These are phyloP conservation scores for Embiotoca jacksoni DNA, from an alignment of 2,113 vertebrate genomes.

Conservation along the genomic window DNA sequence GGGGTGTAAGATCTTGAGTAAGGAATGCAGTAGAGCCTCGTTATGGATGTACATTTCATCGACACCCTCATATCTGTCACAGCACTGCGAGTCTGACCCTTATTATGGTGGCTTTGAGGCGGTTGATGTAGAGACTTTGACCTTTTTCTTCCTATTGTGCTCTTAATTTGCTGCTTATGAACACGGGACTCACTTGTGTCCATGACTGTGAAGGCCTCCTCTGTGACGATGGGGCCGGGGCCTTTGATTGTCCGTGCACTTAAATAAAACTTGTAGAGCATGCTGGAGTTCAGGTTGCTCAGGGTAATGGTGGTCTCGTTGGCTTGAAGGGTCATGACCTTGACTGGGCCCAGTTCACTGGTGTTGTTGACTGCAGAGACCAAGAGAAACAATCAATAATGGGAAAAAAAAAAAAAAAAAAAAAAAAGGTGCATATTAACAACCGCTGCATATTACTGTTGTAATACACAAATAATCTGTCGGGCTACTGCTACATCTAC, in stretches of 20 bases:
- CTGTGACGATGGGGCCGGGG: conserved; percentile 87
- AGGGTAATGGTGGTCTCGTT: conserved; percentile 91
- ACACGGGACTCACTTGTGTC: conserved; percentile 91
- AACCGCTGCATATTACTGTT: not conserved
- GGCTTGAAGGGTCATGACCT: conserved; percentile 86
- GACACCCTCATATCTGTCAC: not conserved
- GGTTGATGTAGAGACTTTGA: not conserved
- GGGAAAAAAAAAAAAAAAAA: not conserved
- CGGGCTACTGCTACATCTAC: conserved; percentile 46
- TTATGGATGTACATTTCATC: conserved; percentile 16
- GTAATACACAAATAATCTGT: not conserved
- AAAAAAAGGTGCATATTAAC: not conserved
- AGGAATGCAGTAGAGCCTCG: conserved; percentile 9
- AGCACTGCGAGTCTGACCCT: not conserved
- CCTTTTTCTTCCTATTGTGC: not conserved
- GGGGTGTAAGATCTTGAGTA: conserved; percentile 1
- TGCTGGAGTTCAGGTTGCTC: conserved; percentile 91
- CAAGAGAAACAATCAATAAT: not conserved
- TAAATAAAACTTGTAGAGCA: conserved; percentile 94
- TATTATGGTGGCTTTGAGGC: not conserved
- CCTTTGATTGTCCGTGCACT: conserved; percentile 91
- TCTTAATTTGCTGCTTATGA: not conserved
- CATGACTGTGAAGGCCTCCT: conserved; percentile 91
- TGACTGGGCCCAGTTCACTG: conserved; percentile 88
- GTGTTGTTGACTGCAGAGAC: conserved; percentile 86